Evolutionary conservation across 2,113 vertebrate genomes (phyloP).

Genomic region (Pao palembangensis): DNA sequence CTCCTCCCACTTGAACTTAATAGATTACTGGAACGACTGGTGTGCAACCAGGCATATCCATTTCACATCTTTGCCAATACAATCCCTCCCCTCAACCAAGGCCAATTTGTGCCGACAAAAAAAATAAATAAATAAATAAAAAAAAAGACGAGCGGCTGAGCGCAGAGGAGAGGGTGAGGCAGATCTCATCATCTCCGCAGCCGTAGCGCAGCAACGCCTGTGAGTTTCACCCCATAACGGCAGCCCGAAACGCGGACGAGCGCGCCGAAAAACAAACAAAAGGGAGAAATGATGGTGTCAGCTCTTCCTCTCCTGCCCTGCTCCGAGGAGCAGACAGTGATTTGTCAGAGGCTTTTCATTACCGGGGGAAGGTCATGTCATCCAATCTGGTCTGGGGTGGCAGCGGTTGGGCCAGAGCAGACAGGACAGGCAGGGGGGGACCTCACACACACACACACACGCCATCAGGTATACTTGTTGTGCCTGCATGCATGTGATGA

Average conservation of each 20-base stretch:
- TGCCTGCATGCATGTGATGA: conserved; percentile 26
- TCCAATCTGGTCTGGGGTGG: conserved; percentile 64
- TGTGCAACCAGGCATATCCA: conserved; percentile 59
- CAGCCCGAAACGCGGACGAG: conserved; percentile 8
- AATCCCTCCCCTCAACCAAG: conserved; percentile 56
- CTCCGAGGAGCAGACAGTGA: conserved; percentile 57
- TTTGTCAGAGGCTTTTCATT: conserved; percentile 72
- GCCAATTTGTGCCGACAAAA: conserved; percentile 50
- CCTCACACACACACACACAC: conserved; percentile 12
- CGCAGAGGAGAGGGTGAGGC: conserved; percentile 31
- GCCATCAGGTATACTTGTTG: conserved; percentile 20
- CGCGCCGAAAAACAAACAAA: conserved; percentile 3
- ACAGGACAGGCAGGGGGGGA: conserved; percentile 27
- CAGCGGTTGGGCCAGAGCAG: conserved; percentile 56
- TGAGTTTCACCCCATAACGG: conserved; percentile 21
- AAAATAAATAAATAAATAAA: too few species aligned
- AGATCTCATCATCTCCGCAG: conserved; percentile 44
- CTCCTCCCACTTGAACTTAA: conserved; percentile 43
- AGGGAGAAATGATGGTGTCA: conserved; percentile 28
- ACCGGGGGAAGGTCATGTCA: conserved; percentile 60
- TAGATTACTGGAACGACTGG: conserved; percentile 60
- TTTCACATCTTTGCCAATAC: conserved; percentile 65
- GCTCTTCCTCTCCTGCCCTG: conserved; percentile 29
- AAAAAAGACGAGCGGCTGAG: conserved; percentile 24
- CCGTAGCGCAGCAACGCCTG: conserved; percentile 30